Percentiles rank a stretch among this genome's conserved stretches.
Conservation (phyloP, 2,797 vertebrate species). For the Scomberomorus guttatus region DNA sequence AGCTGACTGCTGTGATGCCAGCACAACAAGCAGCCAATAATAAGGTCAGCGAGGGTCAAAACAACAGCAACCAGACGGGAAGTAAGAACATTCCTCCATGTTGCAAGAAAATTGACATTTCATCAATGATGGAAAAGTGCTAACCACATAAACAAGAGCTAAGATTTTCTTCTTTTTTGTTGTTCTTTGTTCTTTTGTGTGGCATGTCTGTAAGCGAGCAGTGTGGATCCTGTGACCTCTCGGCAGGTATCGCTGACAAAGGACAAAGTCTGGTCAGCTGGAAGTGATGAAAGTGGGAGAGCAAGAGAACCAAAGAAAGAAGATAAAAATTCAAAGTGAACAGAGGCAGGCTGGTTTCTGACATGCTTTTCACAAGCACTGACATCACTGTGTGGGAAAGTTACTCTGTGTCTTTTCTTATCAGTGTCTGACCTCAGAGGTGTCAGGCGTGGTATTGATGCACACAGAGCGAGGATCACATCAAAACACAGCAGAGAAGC, state of each 20-base stretch:
- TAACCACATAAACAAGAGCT: slow-evolving; percentile 49
- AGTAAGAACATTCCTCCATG: slow-evolving; percentile 50
- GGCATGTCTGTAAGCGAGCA: slow-evolving; percentile 8
- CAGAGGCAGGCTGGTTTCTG: slow-evolving; percentile 51
- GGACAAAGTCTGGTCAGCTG: slow-evolving; percentile 45
- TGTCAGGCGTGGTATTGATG: slow-evolving; percentile 31
- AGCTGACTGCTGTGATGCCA: slow-evolving; percentile 25
- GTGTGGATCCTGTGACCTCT: slow-evolving; percentile 8
- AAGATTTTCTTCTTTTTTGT: slow-evolving; percentile 1
- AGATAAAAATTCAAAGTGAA: slow-evolving; percentile 31
- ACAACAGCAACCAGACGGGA: slow-evolving; percentile 60
- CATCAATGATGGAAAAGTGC: slow-evolving; percentile 60
- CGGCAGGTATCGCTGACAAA: slow-evolving; percentile 37
- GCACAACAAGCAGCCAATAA: slow-evolving; percentile 47
- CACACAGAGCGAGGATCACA: slow-evolving; percentile 30
- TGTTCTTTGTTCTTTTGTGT: not conserved
- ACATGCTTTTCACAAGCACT: slow-evolving; percentile 66
- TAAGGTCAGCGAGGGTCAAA: slow-evolving; percentile 57
- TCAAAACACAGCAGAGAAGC: slow-evolving; percentile 38
- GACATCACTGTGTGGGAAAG: slow-evolving; percentile 79
- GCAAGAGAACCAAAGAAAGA: not conserved
- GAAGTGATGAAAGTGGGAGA: slow-evolving; percentile 28
- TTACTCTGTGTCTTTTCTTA: slow-evolving; percentile 62
- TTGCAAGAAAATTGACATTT: slow-evolving; percentile 65
- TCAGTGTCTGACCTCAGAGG: slow-evolving; percentile 71